Conservation (phyloP, 1,140 invertebrate species). For the Aphidius ervi region DNA sequence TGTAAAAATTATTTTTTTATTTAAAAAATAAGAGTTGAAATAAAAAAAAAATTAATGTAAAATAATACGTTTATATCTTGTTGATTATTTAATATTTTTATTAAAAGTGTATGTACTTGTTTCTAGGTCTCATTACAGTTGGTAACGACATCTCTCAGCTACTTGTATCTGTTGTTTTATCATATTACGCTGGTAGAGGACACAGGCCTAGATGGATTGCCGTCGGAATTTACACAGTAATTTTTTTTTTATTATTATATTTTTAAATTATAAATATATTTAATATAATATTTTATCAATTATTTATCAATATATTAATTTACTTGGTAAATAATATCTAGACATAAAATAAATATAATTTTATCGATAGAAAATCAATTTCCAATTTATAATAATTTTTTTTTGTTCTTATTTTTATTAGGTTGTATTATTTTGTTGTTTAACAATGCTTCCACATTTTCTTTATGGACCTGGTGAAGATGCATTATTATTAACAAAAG, state of each 20-base stretch:
- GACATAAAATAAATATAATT: not conserved
- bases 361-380: not conserved
- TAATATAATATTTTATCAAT: conserved; percentile 3
- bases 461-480: conserved; percentile 70
- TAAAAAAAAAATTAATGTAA: too few relatives aligned
- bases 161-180: conserved; percentile 58
- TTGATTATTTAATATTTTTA: too few relatives aligned
- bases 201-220: conserved; percentile 71
- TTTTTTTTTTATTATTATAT: conserved; percentile 19
- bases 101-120: not conserved
- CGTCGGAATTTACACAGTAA: conserved; percentile 63
- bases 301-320: conserved; percentile 1
- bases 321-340: conserved; percentile 13
- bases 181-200: conserved; percentile 65
- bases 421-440: conserved; percentile 64
- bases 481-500: conserved; percentile 61
- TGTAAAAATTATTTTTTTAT: conserved; percentile 9
- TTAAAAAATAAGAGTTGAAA: not conserved
- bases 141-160: conserved; percentile 65
- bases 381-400: not conserved
- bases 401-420: conserved; percentile 20
- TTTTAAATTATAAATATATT: not conserved
- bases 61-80: too few relatives aligned
- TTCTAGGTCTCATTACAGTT: conserved; percentile 64
- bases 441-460: conserved; percentile 69